Conservation (phyloP, 1,140 invertebrate genomes). For the Notospermus geniculatus region DNA sequence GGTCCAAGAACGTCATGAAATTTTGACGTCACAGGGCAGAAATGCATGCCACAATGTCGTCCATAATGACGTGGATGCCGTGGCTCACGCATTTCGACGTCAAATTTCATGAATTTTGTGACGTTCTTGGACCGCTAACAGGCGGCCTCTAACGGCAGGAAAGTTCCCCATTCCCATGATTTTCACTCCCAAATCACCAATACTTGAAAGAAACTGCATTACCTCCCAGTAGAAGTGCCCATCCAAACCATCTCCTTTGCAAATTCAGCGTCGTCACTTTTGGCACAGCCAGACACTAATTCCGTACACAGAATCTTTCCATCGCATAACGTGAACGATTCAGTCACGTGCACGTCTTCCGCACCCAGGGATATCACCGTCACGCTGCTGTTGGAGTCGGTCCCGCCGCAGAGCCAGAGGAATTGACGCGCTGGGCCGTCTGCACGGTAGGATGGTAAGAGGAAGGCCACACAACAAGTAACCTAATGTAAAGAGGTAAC, state of each 20-base stretch:
- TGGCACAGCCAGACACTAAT: constrained; percentile 37
- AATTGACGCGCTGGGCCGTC: constrained; percentile 43
- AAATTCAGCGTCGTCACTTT: constrained; percentile 48
- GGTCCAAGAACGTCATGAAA: no score
- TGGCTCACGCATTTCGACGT: no score
- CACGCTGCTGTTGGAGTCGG: constrained; percentile 39
- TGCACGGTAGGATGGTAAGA: constrained; percentile 29
- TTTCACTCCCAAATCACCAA: no score
- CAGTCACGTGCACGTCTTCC: constrained; percentile 40
- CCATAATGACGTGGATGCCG: no score
- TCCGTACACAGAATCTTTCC: constrained; percentile 38
- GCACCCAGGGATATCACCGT: constrained; percentile 48
- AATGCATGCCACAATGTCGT: no score
- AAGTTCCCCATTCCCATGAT: no score
- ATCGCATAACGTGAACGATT: constrained; percentile 44
- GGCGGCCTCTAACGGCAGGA: no score
- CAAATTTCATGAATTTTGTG: no score
- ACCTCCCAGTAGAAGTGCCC: constrained; percentile 78
- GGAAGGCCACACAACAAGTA: constrained; percentile 48
- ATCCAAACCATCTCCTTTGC: constrained; percentile 74
- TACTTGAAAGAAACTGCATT: no score
- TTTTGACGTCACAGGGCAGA: no score
- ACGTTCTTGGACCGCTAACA: no score
- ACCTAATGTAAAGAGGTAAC: no score
- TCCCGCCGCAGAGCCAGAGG: constrained; percentile 51